Base-by-base conservation (phyloP, 1,140 invertebrate genomes). In the Coelopa frigida region DNA sequence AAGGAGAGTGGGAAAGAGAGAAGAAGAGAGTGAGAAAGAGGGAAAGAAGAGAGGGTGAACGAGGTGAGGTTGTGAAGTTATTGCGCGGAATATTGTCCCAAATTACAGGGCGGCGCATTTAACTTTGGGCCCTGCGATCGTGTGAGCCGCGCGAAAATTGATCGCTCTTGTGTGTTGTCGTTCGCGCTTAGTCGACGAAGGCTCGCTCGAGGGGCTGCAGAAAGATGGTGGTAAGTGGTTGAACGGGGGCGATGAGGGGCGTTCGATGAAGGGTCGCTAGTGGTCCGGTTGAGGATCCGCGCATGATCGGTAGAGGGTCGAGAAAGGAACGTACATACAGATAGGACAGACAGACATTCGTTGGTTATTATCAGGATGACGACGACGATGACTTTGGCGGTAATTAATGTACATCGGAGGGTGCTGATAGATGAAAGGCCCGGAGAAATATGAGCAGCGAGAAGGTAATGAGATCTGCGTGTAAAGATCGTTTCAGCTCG, bases 31-130 rank as follows among this genome's bases (percentile, higher is more conserved):
- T 11, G 21, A 11, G 18, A 14, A 8, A 14, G 15, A 41, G 15
- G 12, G 18, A 20, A 5, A 21, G 15, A 23, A 8, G 7, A n/a
- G 7, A 29, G 27, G 7, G 27, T 29, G n/a, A 12, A 14, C 5
- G 6, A 7, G 6, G n/a, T 12, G 6, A 8, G 12, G 33, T 6
- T 5, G 27, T 60, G 56, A 63, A 56, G 58, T 55, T 64, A 64
- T 61, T 57, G 61, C 61, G 58, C 57, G 59, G 54, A 53, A 59
- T 63, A 64, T 61, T 60, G 56, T 58, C 44, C 56, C 56, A 63
- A 63, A 63, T 63, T 63, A 63, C 50, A 63, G 61, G 61, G 60
- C 60, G 60, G 60, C 60, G 40, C 52, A 57, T 63, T 63, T 63
- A 63, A 64, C 60, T 63, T 63, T 63, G 61, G 59, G 58, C 49